Percentiles rank a stretch among this genome's conserved stretches.
Conservation (phyloP, 1,140 invertebrate genomes). For the Eupristina koningsbergeri region DNA sequence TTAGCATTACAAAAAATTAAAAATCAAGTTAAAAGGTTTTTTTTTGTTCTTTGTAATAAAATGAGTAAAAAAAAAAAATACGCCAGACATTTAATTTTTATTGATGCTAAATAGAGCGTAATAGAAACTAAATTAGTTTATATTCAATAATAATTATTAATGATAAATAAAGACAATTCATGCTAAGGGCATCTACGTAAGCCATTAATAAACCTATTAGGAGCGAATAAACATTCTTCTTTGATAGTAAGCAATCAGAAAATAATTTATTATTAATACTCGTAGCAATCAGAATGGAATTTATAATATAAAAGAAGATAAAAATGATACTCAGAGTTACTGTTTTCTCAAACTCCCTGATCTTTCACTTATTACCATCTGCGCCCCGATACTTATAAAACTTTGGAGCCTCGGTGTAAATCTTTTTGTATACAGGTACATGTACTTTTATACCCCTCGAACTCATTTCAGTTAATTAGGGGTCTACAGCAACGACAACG, state of each 20-base stretch:
- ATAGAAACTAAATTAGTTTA: no score
- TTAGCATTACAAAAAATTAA: no score
- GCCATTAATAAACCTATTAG: no score
- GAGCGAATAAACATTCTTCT: neutral
- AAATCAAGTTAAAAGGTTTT: no score
- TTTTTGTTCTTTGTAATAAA: no score
- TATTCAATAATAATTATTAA: no score
- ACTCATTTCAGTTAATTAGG: conserved; percentile 48
- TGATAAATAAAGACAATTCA: no score
- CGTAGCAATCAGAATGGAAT: neutral
- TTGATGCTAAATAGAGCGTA: no score
- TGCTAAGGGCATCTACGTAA: no score
- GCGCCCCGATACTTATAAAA: neutral
- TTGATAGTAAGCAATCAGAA: neutral
- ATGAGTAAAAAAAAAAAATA: no score
- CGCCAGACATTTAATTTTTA: no score
- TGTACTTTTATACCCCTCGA: conserved; percentile 9
- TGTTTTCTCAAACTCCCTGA: neutral
- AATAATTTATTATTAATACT: neutral
- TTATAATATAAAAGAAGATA: neutral
- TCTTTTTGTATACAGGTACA: neutral
- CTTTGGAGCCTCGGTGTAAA: neutral
- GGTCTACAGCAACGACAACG: conserved; percentile 7
- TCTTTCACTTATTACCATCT: conserved; percentile 4
- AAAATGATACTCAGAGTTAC: neutral